A percentile compares a stretch with the other conserved stretches of the same genome.
Evolutionary conservation across 1,140 invertebrate species (phyloP).

Genomic region (Meloidogyne chitwoodi): DNA sequence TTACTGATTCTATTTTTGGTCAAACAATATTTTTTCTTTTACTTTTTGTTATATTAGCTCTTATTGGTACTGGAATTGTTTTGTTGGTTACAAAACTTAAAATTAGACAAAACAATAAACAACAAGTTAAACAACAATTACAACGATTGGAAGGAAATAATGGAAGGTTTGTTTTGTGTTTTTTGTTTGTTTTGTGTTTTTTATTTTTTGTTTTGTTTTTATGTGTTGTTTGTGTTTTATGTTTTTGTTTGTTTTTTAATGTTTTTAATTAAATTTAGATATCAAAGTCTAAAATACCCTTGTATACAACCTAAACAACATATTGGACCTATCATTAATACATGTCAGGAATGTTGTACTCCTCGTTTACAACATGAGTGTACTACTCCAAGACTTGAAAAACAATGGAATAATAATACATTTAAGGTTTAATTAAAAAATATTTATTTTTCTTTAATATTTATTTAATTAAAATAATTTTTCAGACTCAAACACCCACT

Average conservation of each 20-base stretch:
- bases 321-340: not conserved
- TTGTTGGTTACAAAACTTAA: not conserved
- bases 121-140: not conserved
- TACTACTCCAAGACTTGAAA: not conserved
- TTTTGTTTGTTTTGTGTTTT: not conserved
- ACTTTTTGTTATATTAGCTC: not conserved
- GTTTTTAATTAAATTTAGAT: not conserved
- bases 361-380: slow-evolving; percentile 12
- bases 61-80: not conserved
- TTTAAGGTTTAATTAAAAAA: not conserved
- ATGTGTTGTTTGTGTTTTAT: not conserved
- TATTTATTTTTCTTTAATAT: not conserved
- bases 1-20: not conserved
- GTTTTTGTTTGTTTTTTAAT: not conserved
- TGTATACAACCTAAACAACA: not conserved
- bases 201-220: not conserved
- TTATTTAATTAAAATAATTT: not conserved
- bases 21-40: not conserved
- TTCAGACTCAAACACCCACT: not conserved
- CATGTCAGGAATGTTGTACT: slow-evolving; percentile 9
- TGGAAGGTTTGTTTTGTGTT: not conserved
- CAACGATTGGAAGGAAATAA: not conserved
- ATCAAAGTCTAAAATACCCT: not conserved
- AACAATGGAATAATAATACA: not conserved
- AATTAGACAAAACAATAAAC: not conserved